A percentile compares a stretch with the other conserved stretches of the same genome.
These are phyloP conservation scores for Pristionchus fissidentatus DNA, from an alignment of 2,888 invertebrate genomes.

Conservation along the genomic window DNA sequence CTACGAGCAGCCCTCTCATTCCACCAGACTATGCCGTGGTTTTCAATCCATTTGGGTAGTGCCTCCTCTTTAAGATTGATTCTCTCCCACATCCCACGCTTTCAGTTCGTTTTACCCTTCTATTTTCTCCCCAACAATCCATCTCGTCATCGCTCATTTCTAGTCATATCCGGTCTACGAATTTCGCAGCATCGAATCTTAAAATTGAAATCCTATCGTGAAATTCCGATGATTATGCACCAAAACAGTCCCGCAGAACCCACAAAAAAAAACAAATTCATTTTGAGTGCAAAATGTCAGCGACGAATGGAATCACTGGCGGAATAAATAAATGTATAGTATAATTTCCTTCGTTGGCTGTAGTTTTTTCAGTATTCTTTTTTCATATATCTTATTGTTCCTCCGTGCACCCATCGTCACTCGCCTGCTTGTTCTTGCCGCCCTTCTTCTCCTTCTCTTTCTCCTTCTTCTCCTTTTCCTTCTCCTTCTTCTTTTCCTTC, in stretches of 20 bases:
- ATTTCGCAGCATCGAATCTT: too few relatives aligned
- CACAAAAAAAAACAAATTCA: too few relatives aligned
- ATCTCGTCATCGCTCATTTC: too few relatives aligned
- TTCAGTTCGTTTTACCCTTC: conserved; percentile 51
- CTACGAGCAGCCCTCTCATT: too few relatives aligned
- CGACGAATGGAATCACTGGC: too few relatives aligned
- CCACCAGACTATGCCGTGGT: neutral
- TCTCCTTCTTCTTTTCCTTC: conserved; percentile 65
- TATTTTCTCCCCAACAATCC: conserved; percentile 53
- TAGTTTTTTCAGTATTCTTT: conserved; percentile 48
- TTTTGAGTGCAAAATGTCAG: too few relatives aligned
- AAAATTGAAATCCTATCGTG: too few relatives aligned
- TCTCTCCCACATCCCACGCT: conserved; percentile 49
- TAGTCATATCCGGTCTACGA: too few relatives aligned
- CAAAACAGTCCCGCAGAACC: too few relatives aligned
- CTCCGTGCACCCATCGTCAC: conserved; percentile 38
- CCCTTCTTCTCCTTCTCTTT: conserved; percentile 54
- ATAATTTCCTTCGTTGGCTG: too few relatives aligned
- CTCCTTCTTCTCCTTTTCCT: conserved; percentile 56
- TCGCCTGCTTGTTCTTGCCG: conserved; percentile 54
- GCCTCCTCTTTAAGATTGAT: neutral
- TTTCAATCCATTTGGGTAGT: neutral
- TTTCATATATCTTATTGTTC: neutral
- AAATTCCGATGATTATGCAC: too few relatives aligned
- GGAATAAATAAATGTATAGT: too few relatives aligned